phyloP scores from a whole-genome alignment of 2,888 invertebrate genomes.

The Ochropleura plecta region DNA sequence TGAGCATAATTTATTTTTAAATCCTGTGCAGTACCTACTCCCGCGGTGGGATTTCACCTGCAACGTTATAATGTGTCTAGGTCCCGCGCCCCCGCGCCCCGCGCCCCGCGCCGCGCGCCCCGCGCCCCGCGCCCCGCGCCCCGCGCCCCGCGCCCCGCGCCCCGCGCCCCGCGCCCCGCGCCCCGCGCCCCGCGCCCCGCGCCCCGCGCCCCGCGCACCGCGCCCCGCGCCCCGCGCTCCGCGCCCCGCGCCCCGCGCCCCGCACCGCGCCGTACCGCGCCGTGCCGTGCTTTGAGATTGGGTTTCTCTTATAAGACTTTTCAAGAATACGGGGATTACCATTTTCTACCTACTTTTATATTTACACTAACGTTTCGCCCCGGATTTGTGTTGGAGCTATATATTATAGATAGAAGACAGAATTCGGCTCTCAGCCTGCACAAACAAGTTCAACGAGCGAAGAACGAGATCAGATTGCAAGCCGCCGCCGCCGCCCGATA shows the following conservation, averaged over 20 bases:
- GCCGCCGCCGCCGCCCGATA: neutral
- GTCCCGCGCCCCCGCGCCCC: neutral
- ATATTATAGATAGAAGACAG: conserved; percentile 26
- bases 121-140: neutral
- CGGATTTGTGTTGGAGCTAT: conserved; percentile 13
- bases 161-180: neutral
- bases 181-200: neutral
- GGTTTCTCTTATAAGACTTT: conserved; percentile 55
- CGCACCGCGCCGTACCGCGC: neutral
- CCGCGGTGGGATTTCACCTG: conserved; percentile 17
- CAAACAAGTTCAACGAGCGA: neutral
- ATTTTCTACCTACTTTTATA: conserved; percentile 46
- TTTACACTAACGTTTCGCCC: conserved; percentile 28
- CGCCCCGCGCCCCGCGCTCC: neutral
- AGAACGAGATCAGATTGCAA: conserved; percentile 1
- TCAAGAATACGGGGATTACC: conserved; percentile 51
- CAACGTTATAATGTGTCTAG: conserved; percentile 35
- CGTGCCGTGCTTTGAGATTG: conserved; percentile 40
- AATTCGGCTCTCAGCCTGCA: neutral
- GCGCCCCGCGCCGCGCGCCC: neutral
- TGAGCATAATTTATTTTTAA: conserved; percentile 14
- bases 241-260: neutral
- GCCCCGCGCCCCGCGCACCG: neutral
- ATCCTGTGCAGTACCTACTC: conserved; percentile 22
- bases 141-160: neutral